Evolutionary conservation across 2,113 vertebrate species (phyloP).

Genomic region (Dolichallabes microphthalmus): DNA sequence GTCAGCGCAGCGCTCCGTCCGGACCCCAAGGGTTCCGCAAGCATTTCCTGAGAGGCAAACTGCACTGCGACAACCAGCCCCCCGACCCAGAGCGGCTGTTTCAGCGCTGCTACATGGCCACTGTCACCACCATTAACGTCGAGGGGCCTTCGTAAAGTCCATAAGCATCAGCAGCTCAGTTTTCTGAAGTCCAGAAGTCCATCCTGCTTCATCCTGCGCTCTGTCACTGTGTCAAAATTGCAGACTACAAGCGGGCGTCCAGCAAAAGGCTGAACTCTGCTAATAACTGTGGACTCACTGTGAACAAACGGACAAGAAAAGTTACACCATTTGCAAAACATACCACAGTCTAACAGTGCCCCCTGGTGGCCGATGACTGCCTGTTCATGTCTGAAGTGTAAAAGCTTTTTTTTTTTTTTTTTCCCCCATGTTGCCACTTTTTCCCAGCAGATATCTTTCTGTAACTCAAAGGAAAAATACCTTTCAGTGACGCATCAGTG

Average conservation of each 20-base stretch:
- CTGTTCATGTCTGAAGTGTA: background rate
- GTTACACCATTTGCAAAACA: background rate
- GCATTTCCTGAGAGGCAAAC: conserved; percentile 66
- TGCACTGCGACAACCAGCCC: conserved; percentile 74
- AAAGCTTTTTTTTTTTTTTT: background rate
- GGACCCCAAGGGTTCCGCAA: conserved; percentile 66
- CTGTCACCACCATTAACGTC: conserved; percentile 64
- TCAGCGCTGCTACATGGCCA: conserved; percentile 75
- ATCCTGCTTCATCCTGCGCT: background rate
- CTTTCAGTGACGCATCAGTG: background rate
- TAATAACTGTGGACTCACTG: background rate
- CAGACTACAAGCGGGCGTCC: background rate
- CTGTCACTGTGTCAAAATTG: no score
- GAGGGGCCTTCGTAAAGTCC: conserved; percentile 65
- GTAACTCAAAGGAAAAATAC: background rate
- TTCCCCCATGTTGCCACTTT: background rate
- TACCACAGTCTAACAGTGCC: background rate
- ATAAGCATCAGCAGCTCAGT: no score
- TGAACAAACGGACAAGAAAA: background rate
- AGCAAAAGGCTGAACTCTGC: background rate
- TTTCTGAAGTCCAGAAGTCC: background rate
- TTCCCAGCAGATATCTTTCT: background rate
- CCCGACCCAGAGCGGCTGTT: conserved; percentile 67
- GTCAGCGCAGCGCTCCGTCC: conserved; percentile 44
- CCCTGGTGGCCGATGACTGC: background rate